phyloP scores from a whole-genome alignment of 1,140 invertebrate species.

The Cryptotermes secundus region DNA sequence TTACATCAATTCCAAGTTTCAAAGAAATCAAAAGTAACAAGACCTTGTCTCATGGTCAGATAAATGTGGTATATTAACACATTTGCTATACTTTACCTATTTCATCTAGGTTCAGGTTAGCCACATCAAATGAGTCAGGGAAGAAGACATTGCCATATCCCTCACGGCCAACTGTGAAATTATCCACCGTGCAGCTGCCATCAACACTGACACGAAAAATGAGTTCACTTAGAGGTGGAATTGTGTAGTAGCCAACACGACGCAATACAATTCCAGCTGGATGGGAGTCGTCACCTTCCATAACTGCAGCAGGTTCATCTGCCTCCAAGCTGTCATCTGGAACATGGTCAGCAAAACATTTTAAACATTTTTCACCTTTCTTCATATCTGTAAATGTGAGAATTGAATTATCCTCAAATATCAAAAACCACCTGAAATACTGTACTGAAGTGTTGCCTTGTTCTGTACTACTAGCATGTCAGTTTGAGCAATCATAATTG shows the following conservation, averaged over 20 bases:
- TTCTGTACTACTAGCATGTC: no score
- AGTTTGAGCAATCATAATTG: no score
- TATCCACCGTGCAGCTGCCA: constrained; percentile 81
- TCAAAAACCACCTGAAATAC: no score
- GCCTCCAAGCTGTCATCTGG: constrained; percentile 28
- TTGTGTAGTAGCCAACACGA: constrained; percentile 82
- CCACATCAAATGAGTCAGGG: constrained; percentile 82
- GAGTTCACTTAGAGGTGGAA: constrained; percentile 78
- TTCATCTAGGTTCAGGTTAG: constrained; percentile 85
- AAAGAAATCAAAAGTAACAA: no score
- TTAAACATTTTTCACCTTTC: no score
- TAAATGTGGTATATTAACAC: not conserved
- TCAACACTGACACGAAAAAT: constrained; percentile 62
- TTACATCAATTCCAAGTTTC: no score
- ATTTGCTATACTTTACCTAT: constrained; percentile 57
- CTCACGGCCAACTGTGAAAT: constrained; percentile 85
- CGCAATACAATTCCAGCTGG: constrained; percentile 51
- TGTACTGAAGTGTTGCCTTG: no score
- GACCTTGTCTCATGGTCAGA: no score
- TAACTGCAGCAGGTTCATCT: not conserved
- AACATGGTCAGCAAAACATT: not conserved
- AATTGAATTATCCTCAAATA: no score
- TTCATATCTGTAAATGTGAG: no score
- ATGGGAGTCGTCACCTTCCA: constrained; percentile 41
- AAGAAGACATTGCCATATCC: constrained; percentile 94